Percentiles rank a stretch among this genome's conserved stretches.
Evolutionary conservation across 2,888 invertebrate species (phyloP).

Genomic region (Nymphalis urticae): DNA sequence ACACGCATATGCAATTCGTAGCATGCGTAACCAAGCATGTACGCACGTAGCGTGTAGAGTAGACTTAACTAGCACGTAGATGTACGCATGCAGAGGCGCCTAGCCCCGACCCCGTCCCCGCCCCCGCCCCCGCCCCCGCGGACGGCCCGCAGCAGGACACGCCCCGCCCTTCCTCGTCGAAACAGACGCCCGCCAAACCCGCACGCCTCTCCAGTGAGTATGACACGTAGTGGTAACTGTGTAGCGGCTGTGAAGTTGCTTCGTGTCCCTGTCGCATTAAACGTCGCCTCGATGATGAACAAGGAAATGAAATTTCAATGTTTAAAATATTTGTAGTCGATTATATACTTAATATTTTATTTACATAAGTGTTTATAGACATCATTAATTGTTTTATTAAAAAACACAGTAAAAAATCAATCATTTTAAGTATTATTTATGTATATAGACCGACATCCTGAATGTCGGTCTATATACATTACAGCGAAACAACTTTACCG

Average conservation of each 20-base stretch:
- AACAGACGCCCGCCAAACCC: constrained; percentile 73
- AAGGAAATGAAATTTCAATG: no score
- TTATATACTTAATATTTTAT: no score
- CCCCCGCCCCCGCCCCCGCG: constrained; percentile 45
- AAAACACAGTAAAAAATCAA: no score
- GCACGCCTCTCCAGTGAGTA: constrained; percentile 78
- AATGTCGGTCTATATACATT: no score
- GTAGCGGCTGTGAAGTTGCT: constrained; percentile 36
- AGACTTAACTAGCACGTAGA: constrained; percentile 77
- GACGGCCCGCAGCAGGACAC: constrained; percentile 41
- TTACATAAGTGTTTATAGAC: no score
- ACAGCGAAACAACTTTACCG: constrained; percentile 38
- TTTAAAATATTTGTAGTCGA: no score
- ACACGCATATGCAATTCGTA: constrained; percentile 20
- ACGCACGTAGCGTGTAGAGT: constrained; percentile 60
- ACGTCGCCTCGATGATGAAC: no score
- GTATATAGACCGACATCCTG: no score
- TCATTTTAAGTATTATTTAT: no score
- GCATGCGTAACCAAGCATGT: constrained; percentile 45
- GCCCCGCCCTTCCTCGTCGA: constrained; percentile 59
- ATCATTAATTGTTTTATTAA: no score
- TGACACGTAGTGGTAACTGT: constrained; percentile 43
- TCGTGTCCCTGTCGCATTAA: constrained; percentile 21
- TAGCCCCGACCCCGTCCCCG: constrained; percentile 49
- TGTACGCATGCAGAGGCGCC: constrained; percentile 73